Base-by-base conservation (phyloP, 2,797 vertebrate species). In the Falco columbarius region DNA sequence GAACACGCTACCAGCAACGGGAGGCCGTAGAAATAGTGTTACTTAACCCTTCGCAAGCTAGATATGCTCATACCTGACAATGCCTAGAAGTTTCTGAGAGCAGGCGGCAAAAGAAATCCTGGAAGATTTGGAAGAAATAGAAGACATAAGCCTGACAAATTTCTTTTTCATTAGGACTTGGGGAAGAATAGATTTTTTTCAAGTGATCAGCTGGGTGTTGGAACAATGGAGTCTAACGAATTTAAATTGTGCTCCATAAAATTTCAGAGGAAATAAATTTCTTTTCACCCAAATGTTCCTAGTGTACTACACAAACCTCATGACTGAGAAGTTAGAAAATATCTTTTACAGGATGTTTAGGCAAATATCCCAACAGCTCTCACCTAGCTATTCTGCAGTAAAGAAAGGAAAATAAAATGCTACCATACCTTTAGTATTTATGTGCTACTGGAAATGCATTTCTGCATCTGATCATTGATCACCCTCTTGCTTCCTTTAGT, bases 11-110 rank as follows among this genome's bases (percentile, higher is more conserved):
- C 15, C 51, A 73, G 62, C 14, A 14, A 85, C 42, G 66, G 74
- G 74, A 91, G 70, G 81, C 81, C 85, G 70, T 38, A 42, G 67
- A 76, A 85, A 94, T 85, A 94, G 96, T 23, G 58, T 58, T 76
- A 61, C 34, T 97, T 96, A 97, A 97, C 90, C 92, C 96, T 73
- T 96, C 29, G 13, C 42, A 83, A 93, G 65, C 56, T 62, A 54
- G 47, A 40, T 65, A 46, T 24, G 61, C 27, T 52, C 77, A 92
- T 72, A 71, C 38, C 47, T 90, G 70, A 68, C 1, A 13, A 79
- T 54, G 70, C 38, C 80, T 86, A 91, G 72, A 68, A 70, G 89
- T 89, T 86, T 80, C 82, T 59, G 67, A 91, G 75, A 71, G 29
- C 2, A 2, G 9, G 32, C 7, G 5, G 34, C 13, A 47, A 81